Evolutionary conservation across 2,113 vertebrate genomes (phyloP).

Genomic region (Anguilla rostrata): DNA sequence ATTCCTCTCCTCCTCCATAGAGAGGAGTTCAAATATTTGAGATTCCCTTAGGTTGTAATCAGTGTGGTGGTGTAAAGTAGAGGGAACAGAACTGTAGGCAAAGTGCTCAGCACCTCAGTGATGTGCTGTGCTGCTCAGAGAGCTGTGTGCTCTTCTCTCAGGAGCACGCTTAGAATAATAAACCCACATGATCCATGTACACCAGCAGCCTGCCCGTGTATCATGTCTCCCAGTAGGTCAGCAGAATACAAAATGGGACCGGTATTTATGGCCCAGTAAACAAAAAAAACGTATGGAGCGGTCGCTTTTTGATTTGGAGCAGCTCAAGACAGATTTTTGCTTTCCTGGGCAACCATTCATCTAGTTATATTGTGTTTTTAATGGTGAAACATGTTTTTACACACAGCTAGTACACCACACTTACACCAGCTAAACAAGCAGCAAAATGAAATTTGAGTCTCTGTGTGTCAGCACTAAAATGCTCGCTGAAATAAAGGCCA

Average conservation of each 20-base stretch:
- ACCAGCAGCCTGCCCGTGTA: background rate
- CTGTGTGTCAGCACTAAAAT: background rate
- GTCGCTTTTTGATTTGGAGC: background rate
- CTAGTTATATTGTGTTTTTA: background rate
- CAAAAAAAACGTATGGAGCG: background rate
- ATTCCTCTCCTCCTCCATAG: background rate
- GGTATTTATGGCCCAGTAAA: background rate
- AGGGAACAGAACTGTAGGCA: background rate
- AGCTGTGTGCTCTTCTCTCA: background rate
- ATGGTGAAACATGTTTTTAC: background rate
- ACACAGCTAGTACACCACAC: background rate
- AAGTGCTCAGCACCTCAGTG: background rate
- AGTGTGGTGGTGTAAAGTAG: background rate
- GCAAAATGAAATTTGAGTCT: background rate
- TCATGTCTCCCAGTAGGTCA: background rate
- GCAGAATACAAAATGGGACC: background rate
- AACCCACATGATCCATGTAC: background rate
- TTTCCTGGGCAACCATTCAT: background rate
- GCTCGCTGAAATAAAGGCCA: background rate
- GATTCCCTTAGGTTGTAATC: background rate
- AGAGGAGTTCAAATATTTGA: background rate
- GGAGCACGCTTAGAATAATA: background rate
- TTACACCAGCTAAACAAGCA: background rate
- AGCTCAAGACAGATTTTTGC: background rate
- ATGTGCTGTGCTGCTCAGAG: background rate